Conservation (phyloP, 2,113 vertebrate genomes). For the Vulpes lagopus region DNA sequence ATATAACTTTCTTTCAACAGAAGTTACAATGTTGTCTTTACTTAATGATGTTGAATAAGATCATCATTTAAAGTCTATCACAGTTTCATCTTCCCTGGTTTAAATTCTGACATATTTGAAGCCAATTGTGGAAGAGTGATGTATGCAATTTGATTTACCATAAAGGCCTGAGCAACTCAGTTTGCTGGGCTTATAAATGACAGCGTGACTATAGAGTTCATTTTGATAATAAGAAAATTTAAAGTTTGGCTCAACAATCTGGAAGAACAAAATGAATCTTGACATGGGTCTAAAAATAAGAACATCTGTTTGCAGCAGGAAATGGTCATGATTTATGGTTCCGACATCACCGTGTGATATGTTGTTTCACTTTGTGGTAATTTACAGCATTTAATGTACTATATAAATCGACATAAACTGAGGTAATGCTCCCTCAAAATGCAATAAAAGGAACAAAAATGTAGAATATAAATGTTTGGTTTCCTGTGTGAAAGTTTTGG, state of each 20-base stretch:
- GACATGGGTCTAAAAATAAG: constrained; percentile 79
- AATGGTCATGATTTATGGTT: constrained; percentile 79
- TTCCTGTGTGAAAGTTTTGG: constrained; percentile 80
- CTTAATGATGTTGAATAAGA: constrained; percentile 66
- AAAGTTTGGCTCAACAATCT: constrained; percentile 63
- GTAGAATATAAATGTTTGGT: constrained; percentile 70
- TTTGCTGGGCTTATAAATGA: constrained; percentile 71
- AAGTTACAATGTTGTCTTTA: constrained; percentile 62
- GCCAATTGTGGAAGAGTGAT: constrained; percentile 56
- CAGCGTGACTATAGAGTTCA: background rate
- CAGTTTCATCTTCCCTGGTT: constrained; percentile 63
- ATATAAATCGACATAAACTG: constrained; percentile 77
- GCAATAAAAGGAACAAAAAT: constrained; percentile 79
- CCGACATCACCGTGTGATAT: constrained; percentile 52
- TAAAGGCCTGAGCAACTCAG: background rate
- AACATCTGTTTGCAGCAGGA: constrained; percentile 74
- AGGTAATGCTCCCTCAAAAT: constrained; percentile 80
- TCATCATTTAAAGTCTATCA: constrained; percentile 74
- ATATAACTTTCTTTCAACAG: constrained; percentile 60
- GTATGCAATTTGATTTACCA: constrained; percentile 65
- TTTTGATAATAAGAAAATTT: constrained; percentile 82
- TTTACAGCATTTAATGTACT: constrained; percentile 82
- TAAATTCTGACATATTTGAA: constrained; percentile 53
- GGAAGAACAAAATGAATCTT: constrained; percentile 67
- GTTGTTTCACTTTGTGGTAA: constrained; percentile 82